Conservation (phyloP, 1,140 invertebrate genomes). For the Leptoteleia sp. region DNA sequence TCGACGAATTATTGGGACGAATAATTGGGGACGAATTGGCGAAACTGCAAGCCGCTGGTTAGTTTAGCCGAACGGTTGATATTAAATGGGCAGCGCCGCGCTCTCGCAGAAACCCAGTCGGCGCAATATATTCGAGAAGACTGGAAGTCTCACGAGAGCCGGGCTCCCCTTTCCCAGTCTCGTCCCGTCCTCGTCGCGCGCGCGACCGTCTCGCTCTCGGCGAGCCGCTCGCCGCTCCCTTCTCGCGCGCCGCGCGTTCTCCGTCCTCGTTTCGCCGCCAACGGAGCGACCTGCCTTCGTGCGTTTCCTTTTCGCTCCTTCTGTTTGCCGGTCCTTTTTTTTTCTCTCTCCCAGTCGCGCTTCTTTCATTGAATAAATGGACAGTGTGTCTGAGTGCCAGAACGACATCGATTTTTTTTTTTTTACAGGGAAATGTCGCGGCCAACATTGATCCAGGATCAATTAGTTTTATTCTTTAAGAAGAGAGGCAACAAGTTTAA, state of each 20-base stretch:
- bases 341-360: conserved; percentile 18
- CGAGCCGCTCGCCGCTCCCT: conserved; percentile 41
- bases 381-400: conserved; percentile 34
- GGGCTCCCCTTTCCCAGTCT: conserved; percentile 68
- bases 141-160: conserved; percentile 75
- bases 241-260: conserved; percentile 17
- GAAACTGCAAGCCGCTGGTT: conserved; percentile 7
- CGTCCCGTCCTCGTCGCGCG: conserved; percentile 17
- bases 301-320: conserved; percentile 19
- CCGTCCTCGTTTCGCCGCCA: conserved; percentile 29
- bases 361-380: conserved; percentile 65
- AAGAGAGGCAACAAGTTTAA: no score
- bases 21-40: no score
- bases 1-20: no score
- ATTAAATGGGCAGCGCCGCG: conserved; percentile 70
- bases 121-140: conserved; percentile 74
- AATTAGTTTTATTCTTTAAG: no score
- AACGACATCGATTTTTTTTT: conserved; percentile 47
- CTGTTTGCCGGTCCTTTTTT: conserved; percentile 32
- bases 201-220: conserved; percentile 22
- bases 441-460: conserved; percentile 14
- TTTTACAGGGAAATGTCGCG: conserved; percentile 30
- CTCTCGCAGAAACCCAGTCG: conserved; percentile 63
- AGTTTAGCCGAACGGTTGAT: conserved; percentile 61
- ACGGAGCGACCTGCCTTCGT: not conserved